These are phyloP conservation scores for Pluvialis apricaria DNA, from an alignment of 2,113 vertebrate genomes.

Conservation along the genomic window DNA sequence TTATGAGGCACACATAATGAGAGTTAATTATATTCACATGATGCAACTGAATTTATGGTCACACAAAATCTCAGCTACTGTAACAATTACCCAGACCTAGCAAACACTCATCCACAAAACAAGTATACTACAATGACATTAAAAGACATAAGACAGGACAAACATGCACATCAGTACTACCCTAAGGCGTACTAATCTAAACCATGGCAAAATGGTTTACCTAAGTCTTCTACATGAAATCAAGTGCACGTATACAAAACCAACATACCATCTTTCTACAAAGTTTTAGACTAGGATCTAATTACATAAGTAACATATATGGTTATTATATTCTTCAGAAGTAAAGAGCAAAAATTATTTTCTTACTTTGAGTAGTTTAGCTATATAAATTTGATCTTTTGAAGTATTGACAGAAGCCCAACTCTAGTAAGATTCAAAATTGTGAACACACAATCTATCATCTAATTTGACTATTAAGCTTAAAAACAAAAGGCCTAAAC, in stretches of 20 bases:
- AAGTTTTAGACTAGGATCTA: background rate
- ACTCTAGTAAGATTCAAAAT: background rate
- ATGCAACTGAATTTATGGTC: slow-evolving; percentile 21
- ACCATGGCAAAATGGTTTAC: background rate
- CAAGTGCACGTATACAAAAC: background rate
- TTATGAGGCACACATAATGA: slow-evolving; percentile 53
- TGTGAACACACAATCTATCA: background rate
- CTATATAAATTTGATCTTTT: background rate
- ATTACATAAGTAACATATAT: background rate
- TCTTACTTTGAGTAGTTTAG: background rate
- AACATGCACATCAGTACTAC: background rate
- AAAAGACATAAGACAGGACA: background rate
- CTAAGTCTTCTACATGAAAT: background rate
- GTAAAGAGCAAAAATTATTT: background rate
- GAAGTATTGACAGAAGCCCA: background rate
- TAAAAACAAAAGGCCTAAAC: background rate
- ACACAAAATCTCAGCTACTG: background rate
- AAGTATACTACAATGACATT: background rate
- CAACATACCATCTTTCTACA: background rate
- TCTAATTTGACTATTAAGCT: background rate
- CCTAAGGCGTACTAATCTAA: background rate
- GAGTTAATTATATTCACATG: slow-evolving; percentile 43
- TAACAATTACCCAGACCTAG: background rate
- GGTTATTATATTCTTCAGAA: background rate
- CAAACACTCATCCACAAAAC: background rate